A percentile compares a stretch with the other conserved stretches of the same genome.
These are phyloP conservation scores for Geotrupes spiniger DNA, from an alignment of 2,888 invertebrate species.

Conservation along the genomic window DNA sequence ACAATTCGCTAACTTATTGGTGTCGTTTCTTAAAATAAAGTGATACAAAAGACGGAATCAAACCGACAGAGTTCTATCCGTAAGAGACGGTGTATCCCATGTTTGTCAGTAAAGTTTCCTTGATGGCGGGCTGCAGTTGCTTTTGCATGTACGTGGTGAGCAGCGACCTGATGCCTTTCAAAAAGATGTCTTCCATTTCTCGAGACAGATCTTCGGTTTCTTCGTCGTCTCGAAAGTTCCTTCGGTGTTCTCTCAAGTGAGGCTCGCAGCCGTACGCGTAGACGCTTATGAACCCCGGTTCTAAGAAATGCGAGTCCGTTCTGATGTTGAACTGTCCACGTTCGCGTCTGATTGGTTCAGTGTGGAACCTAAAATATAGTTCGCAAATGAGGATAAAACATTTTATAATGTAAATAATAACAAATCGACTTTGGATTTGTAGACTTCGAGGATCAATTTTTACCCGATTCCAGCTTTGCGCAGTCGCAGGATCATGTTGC, in stretches of 20 bases:
- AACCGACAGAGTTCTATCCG: conserved; percentile 51
- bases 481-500: conserved; percentile 75
- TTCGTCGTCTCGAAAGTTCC: conserved; percentile 45
- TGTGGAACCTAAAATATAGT: conserved; percentile 56
- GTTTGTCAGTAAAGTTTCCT: conserved; percentile 81
- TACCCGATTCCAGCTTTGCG: conserved; percentile 74
- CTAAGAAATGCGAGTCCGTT: conserved; percentile 80
- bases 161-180: conserved; percentile 77
- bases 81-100: conserved; percentile 87
- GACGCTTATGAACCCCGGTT: conserved; percentile 81
- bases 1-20: no score
- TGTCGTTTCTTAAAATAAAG: conserved; percentile 13
- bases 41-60: neutral
- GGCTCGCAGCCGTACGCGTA: conserved; percentile 80
- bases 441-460: conserved; percentile 18
- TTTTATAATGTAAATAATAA: conserved; percentile 2
- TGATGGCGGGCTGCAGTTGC: conserved; percentile 79
- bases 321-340: conserved; percentile 70
- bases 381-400: neutral
- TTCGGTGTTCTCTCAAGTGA: conserved; percentile 39
- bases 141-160: conserved; percentile 81
- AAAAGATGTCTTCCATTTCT: conserved; percentile 82
- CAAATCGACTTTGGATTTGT: conserved; percentile 1
- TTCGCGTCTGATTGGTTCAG: conserved; percentile 66
- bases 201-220: conserved; percentile 67